Base-by-base conservation (phyloP, 2,113 vertebrate genomes). In the Entelurus aequoreus region DNA sequence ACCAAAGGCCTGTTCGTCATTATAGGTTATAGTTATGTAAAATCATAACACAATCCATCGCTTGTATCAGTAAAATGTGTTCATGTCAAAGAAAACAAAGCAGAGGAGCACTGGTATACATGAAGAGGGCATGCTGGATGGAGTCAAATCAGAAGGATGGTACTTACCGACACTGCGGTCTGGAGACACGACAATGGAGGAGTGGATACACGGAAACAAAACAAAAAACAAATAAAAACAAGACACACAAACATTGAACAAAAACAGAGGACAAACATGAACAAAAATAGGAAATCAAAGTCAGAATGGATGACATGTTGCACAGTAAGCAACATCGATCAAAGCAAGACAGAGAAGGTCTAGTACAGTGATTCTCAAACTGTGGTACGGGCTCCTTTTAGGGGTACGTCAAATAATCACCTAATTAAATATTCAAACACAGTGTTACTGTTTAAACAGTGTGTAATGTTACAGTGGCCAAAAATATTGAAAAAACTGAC, bases 101-200 rank as follows among this genome's bases (percentile, higher is more conserved):
- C 6, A 73, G 47, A 65, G 59, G 81, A 66, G 81, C 79, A 81
- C 76, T 64, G 51, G 53, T 67, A 68, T 67, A 65, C 77, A 68
- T 73, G 76, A 82, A 88, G 90, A 86, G 80, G 73, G 63, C 94
- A 94, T 96, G 94, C 94, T 83, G 88, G 60, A 93, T 89, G 88
- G 72, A 68, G 48, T 65, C 89, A 92, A 93, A 88, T 89, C 92
- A 80, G 91, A 92, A 92, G 89, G 93, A 95, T 99, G 95, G 87
- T 96, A 99, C 96, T 99, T 98, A 99, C 96, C 96, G 63, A 97
- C 94, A 57, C 94, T 95, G 90, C 93, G 94, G 92, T 92, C 96
- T 98, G 95, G 90, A 93, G 90, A 98, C 93, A 95, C 91, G 91
- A 97, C 90, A 98, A 96, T 97, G 94, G 92, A 92, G 92, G 91